phyloP scores from a whole-genome alignment of 2,797 vertebrate genomes.

The Pyrocephalus nanus region DNA sequence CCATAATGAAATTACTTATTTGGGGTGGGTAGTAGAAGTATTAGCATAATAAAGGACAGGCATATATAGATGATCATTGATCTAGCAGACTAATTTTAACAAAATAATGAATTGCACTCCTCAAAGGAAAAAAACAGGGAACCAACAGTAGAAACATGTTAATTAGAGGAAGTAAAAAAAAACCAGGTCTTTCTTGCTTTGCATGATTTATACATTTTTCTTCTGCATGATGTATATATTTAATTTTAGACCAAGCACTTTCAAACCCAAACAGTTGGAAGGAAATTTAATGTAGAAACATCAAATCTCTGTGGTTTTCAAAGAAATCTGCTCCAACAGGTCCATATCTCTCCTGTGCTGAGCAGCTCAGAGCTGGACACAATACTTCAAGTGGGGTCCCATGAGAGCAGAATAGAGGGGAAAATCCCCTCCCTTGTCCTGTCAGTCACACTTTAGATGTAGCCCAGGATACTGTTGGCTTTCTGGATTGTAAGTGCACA shows the following conservation, averaged over 20 bases:
- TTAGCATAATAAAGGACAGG: neutral
- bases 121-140: neutral
- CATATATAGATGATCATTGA: neutral
- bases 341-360: neutral
- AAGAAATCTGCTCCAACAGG: neutral
- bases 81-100: neutral
- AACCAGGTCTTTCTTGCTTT: neutral
- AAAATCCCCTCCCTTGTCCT: neutral
- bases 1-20: neutral
- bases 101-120: neutral
- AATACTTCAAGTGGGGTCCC: neutral
- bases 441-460: neutral
- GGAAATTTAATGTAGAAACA: neutral
- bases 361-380: accelerated
- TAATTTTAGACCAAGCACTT: neutral
- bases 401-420: accelerated
- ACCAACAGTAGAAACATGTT: neutral
- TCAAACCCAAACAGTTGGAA: neutral
- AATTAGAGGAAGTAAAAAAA: slow-evolving; percentile 1
- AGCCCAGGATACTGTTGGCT: accelerated
- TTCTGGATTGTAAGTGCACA: neutral
- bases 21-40: neutral
- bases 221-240: neutral
- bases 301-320: neutral
- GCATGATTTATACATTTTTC: neutral